Evolutionary conservation across 2,888 invertebrate genomes (phyloP).

Genomic region (Agrochola macilenta): DNA sequence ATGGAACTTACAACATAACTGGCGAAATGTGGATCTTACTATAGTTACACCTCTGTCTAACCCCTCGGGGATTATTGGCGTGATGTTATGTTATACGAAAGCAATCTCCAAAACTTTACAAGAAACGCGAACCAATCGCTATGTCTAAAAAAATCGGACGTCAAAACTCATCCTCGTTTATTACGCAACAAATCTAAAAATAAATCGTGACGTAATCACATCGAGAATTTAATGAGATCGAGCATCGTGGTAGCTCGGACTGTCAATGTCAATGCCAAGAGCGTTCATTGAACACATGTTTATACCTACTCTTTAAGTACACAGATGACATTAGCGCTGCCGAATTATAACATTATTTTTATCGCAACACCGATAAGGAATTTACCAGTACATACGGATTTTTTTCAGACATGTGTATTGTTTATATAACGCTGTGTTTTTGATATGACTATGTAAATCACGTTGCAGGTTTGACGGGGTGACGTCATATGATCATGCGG

Average conservation of each 20-base stretch:
- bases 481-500: conserved; percentile 31
- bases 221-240: conserved; percentile 58
- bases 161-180: conserved; percentile 32
- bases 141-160: conserved; percentile 20
- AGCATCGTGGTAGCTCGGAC: conserved; percentile 63
- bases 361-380: conserved; percentile 61
- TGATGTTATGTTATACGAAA: background rate
- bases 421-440: conserved; percentile 51
- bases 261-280: conserved; percentile 80
- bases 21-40: too few relatives aligned
- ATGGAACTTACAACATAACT: too few relatives aligned
- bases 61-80: too few relatives aligned
- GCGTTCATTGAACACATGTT: conserved; percentile 60
- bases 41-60: too few relatives aligned
- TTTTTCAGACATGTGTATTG: conserved; percentile 31
- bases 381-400: conserved; percentile 25
- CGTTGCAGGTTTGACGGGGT: conserved; percentile 42
- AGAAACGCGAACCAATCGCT: background rate
- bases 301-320: conserved; percentile 52
- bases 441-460: conserved; percentile 38
- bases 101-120: background rate
- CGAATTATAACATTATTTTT: conserved; percentile 61
- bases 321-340: conserved; percentile 62
- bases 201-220: conserved; percentile 55
- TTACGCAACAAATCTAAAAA: conserved; percentile 50